Percentiles rank a stretch among this genome's conserved stretches.
phyloP scores from a whole-genome alignment of 2,113 vertebrate genomes.

The Caracal caracal region DNA sequence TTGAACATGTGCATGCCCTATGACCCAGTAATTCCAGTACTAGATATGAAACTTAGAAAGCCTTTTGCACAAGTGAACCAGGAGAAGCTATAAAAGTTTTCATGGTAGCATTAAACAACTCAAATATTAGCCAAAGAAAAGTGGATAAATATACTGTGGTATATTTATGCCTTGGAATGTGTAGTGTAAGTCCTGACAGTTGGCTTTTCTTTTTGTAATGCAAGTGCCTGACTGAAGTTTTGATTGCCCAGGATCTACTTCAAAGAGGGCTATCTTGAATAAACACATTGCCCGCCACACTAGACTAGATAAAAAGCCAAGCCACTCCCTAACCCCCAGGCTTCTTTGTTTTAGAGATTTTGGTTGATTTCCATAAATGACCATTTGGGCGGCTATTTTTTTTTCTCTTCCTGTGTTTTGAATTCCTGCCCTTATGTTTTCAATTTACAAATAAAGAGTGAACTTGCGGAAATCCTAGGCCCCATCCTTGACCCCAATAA shows the following conservation, averaged over 20 bases:
- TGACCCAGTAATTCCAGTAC: not conserved
- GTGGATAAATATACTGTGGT: not conserved
- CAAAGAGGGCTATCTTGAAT: not conserved
- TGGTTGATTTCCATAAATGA: not conserved
- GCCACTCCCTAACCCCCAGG: not conserved
- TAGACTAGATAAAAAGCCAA: not conserved
- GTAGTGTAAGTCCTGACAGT: not conserved
- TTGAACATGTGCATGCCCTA: not conserved
- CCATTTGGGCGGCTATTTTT: not conserved
- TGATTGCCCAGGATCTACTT: not conserved
- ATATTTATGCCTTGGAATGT: not conserved
- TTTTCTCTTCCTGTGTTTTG: not conserved
- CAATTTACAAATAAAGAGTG: not conserved
- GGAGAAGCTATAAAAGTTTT: not conserved
- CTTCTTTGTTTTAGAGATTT: not conserved
- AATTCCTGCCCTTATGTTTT: not conserved
- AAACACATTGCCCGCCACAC: not conserved
- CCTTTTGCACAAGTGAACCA: not conserved
- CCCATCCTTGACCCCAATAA: not conserved
- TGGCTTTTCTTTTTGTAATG: not conserved
- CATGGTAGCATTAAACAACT: not conserved
- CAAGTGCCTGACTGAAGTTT: not conserved
- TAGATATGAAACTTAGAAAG: not conserved
- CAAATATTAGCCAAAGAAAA: not conserved
- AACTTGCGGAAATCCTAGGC: not conserved